Evolutionary conservation across 2,797 vertebrate species (phyloP), one percentile per base, ranked within the genome.

Genomic region (Malurus splendens): DNA sequence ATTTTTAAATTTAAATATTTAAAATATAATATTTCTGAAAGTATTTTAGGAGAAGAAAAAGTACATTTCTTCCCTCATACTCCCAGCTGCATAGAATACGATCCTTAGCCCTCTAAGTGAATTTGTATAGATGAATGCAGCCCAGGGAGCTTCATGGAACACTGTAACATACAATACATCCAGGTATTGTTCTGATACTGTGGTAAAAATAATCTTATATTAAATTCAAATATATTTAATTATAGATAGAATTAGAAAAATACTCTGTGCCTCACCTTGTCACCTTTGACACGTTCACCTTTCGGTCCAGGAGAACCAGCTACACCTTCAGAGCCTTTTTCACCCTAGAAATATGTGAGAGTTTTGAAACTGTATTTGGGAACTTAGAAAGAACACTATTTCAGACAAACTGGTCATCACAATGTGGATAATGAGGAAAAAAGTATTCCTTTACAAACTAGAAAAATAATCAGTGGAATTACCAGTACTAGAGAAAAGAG

Each of bases 221-320:
- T 41, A 64, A 32, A 9, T 70, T 28, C n/a, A 36, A 41, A 48
- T 60, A 78, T 5, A 68, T 33, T 30, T 47, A 18, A 71, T 30
- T 39, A 73, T 6, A 47, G 24, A 18, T 50, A 72, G 0, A 2
- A 39, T 24, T 32, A 59, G 33, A 59, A 56, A 79, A 42, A 70
- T 45, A 55, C 8, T 60, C 38, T 51, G 39, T 56, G 55, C 20
- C 47, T 32, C 92, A 99, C 98, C 98, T 98, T 98, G 77, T 98
- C 98, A 74, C 98, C 98, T 97, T 98, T 98, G 79, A 97, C 70
- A 65, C 97, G 97, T 14, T 92, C 60, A 52, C 98, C 98, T 62
- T 97, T 85, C 13, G 50, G 84, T 87, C 98, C 98, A 52, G 90
- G 96, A 65, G 56, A 91, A 51, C 98, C 98, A 76, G 36, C 65